These are phyloP conservation scores for Doryteuthis pealeii DNA, from an alignment of 1,140 invertebrate genomes.

Conservation along the genomic window DNA sequence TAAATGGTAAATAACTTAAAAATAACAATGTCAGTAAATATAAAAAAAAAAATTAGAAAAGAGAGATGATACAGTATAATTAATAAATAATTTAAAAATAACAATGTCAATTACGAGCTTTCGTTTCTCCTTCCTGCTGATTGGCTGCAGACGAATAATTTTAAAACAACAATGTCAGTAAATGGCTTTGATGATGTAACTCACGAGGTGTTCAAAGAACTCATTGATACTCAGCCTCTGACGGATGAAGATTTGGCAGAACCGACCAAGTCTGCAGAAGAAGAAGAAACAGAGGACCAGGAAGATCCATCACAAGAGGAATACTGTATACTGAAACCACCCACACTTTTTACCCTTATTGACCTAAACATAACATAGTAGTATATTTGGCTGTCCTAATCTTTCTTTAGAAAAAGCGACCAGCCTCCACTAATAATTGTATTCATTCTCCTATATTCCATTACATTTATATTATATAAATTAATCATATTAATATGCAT, in stretches of 20 bases:
- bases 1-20: no score
- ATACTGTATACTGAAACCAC: background rate
- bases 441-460: no score
- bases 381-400: no score
- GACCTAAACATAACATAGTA: no score
- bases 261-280: background rate
- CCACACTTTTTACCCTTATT: slow-evolving; percentile 10
- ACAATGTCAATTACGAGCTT: background rate
- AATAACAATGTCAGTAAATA: no score
- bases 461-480: no score
- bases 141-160: no score
- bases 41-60: no score
- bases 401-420: no score
- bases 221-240: background rate
- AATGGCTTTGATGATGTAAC: background rate
- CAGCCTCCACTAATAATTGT: no score
- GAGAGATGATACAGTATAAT: background rate
- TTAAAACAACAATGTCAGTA: background rate
- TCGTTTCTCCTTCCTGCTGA: no score
- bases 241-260: background rate
- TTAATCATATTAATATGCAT: no score
- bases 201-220: background rate
- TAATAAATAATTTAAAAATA: background rate
- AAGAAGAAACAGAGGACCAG: background rate
- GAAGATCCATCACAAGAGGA: background rate